Base-by-base conservation (phyloP, 1,140 invertebrate genomes). In the Aricia agestis region DNA sequence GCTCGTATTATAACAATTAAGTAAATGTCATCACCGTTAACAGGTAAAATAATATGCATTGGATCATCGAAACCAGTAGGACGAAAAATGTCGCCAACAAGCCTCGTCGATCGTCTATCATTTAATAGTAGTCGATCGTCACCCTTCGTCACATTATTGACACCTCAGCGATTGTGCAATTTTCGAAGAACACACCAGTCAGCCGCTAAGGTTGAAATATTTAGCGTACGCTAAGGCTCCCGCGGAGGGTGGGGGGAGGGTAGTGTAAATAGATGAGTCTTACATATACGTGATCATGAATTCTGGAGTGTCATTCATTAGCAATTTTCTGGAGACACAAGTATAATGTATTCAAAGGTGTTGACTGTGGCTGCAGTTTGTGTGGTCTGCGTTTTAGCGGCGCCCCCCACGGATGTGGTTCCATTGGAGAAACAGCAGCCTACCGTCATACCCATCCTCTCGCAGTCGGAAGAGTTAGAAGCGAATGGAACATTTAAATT, bases 401-500 rank as follows among this genome's bases (percentile, higher is more conserved):
- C 79, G 25, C 85, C 78, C 41, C 82, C 77, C 57, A 80, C 75
- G 4, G 83, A 82, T 45, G 81, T 81, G 17, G 80, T 79, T 3
- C 84, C 84, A 13, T 65, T 73, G 7, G 79, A 91, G 72, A 82
- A 85, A 32, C 78, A 83, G 59, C 86, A 87, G 57, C 78, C 82
- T 0, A 89, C 88, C 4, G 90, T 92, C 0, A 89, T 93, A 9
- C 84, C 92, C 0, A 94, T 94, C 32, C 36, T 94, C 3, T 85
- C 87, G 11, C 92, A 93, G 63, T 86, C 80, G 3, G 85, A 91
- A 57, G 91, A 93, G 68, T 87, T 93, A 1, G 92, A 93, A 70
- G 79, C 90, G 0, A 93, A 94, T 73, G 93, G 93, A 72, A 90
- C 92, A 9, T 93, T 94, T 76, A 85, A 90, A 81, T 92, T 84